Conservation (phyloP, 1,140 invertebrate genomes). For the Drosophila setifemur region DNA sequence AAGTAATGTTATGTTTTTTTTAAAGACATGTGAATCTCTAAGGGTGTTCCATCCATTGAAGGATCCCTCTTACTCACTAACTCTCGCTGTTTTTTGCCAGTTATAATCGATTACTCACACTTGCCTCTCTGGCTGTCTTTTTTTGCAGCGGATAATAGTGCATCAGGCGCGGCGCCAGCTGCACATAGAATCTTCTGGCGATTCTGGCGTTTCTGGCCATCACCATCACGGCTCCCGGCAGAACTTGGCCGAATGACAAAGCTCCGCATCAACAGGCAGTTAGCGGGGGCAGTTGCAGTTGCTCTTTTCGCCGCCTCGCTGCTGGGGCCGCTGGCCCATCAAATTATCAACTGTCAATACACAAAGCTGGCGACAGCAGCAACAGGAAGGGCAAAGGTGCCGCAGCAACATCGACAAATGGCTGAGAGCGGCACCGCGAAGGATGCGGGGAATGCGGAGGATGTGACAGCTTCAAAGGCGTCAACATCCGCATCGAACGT, state of each 20-base stretch:
- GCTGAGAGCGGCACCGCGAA: constrained; percentile 5
- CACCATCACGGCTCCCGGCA: constrained; percentile 38
- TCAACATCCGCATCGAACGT: constrained; percentile 15
- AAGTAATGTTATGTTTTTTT: too few species aligned
- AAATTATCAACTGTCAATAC: constrained; percentile 77
- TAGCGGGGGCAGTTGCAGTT: constrained; percentile 45
- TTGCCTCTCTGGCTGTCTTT: constrained; percentile 4
- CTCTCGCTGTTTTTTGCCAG: neutral
- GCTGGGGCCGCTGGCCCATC: constrained; percentile 51
- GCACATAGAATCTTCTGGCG: constrained; percentile 60
- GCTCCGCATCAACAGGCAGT: constrained; percentile 62
- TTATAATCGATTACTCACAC: neutral
- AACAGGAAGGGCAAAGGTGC: constrained; percentile 18
- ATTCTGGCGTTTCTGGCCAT: too few species aligned
- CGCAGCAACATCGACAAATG: constrained; percentile 4
- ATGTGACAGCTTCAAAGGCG: constrained; percentile 57
- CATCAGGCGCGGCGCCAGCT: constrained; percentile 59
- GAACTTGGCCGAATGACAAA: constrained; percentile 27
- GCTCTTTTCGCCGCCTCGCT: constrained; percentile 19
- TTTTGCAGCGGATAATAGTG: constrained; percentile 50
- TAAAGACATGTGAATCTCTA: too few species aligned
- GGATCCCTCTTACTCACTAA: too few species aligned
- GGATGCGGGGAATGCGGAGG: constrained; percentile 2
- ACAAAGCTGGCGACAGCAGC: constrained; percentile 28
- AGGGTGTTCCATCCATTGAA: too few species aligned